A percentile compares a stretch with the other conserved stretches of the same genome.
These are phyloP conservation scores for Pteropus alecto DNA, from an alignment of 2,113 vertebrate genomes.

Conservation along the genomic window DNA sequence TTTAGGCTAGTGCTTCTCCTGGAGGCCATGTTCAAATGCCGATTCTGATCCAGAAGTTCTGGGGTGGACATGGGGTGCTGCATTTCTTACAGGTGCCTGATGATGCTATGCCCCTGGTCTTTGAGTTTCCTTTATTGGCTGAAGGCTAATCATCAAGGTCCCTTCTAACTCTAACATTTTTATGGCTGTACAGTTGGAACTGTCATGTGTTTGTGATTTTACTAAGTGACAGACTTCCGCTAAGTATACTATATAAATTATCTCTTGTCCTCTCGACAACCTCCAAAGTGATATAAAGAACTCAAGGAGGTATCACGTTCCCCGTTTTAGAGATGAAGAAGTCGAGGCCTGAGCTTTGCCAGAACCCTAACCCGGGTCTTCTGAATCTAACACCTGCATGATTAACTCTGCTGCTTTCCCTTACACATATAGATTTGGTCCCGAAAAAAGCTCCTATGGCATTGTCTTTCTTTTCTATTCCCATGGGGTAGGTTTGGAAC, in stretches of 20 bases:
- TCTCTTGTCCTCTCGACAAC: not conserved
- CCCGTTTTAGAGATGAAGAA: not conserved
- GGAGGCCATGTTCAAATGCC: not conserved
- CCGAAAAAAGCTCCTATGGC: not conserved
- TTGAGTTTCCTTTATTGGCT: not conserved
- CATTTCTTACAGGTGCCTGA: not conserved
- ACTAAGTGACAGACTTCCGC: not conserved
- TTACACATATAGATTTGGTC: fast-evolving
- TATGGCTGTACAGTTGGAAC: not conserved
- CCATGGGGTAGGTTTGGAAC: not conserved
- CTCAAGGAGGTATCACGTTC: not conserved
- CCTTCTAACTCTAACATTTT: not conserved
- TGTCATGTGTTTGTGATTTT: not conserved
- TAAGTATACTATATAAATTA: not conserved
- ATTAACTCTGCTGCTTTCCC: not conserved
- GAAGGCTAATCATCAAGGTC: not conserved
- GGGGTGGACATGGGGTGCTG: not conserved
- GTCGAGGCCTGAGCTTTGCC: not conserved
- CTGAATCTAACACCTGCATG: not conserved
- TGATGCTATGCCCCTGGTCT: not conserved
- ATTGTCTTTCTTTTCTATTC: not conserved
- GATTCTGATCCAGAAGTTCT: not conserved
- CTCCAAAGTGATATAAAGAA: no score
- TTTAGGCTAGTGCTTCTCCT: not conserved
- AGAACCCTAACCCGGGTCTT: not conserved